Percentiles rank a stretch among this genome's conserved stretches.
phyloP scores from a whole-genome alignment of 2,888 invertebrate species.

The Heliconius ethilla region DNA sequence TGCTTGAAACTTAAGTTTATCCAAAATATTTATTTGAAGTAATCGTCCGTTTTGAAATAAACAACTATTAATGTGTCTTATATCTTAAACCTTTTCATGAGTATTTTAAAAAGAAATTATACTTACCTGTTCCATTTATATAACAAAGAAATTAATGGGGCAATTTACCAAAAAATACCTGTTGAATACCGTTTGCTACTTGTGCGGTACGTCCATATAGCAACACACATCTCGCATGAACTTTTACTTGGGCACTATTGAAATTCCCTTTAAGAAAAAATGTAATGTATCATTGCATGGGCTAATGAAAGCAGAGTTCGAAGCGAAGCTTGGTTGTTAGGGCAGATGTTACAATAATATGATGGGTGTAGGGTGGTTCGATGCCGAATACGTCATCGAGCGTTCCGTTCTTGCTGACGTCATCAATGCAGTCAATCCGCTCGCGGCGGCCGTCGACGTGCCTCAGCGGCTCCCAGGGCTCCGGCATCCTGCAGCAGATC shows the following conservation, averaged over 20 bases:
- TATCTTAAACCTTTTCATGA: neutral
- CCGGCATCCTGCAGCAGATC: constrained; percentile 92
- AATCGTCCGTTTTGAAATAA: neutral
- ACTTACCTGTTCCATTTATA: neutral
- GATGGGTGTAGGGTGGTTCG: constrained; percentile 87
- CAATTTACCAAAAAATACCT: neutral
- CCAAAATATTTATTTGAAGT: neutral
- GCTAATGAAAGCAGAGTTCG: neutral
- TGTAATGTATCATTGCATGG: constrained; percentile 16
- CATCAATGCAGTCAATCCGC: constrained; percentile 82
- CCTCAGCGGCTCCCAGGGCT: constrained; percentile 86
- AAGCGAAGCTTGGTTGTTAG: neutral
- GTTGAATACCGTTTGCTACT: neutral
- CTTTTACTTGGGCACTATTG: constrained; percentile 5
- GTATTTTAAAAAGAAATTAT: neutral
- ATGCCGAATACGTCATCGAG: constrained; percentile 95
- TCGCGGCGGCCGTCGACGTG: constrained; percentile 87
- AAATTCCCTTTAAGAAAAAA: constrained; percentile 12
- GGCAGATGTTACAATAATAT: constrained; percentile 23
- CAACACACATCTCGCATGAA: constrained; percentile 23
- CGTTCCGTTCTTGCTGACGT: constrained; percentile 91
- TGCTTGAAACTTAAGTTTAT: neutral
- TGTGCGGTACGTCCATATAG: neutral
- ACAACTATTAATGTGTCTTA: neutral
- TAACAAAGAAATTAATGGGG: neutral